Evolutionary conservation across 2,797 vertebrate genomes (phyloP).

Genomic region (Aplochiton taeniatus): DNA sequence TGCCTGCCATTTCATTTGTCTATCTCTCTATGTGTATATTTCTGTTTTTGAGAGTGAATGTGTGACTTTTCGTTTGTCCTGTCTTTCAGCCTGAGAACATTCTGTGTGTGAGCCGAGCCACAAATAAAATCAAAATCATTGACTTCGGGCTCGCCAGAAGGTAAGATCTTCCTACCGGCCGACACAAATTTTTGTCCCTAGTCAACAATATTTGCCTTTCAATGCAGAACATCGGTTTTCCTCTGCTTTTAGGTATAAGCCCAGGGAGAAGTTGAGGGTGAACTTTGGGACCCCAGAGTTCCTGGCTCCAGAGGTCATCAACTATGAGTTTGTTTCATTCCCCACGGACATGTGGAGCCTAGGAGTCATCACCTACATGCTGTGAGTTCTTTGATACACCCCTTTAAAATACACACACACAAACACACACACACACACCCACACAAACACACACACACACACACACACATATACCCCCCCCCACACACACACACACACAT

Average conservation of each 20-base stretch:
- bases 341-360: slow-evolving; percentile 98
- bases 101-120: slow-evolving; percentile 89
- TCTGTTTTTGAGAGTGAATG: background rate
- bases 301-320: slow-evolving; percentile 95
- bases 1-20: no score
- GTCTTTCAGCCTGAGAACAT: slow-evolving; percentile 93
- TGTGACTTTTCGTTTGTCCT: slow-evolving; percentile 30
- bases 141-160: slow-evolving; percentile 97
- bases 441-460: slow-evolving; percentile 18
- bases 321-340: slow-evolving; percentile 98
- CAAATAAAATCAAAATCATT: slow-evolving; percentile 97
- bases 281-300: slow-evolving; percentile 99
- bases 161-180: slow-evolving; percentile 63
- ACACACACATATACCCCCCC: slow-evolving; percentile 1
- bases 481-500: background rate
- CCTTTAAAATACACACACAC: background rate
- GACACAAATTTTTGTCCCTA: background rate
- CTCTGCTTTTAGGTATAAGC: slow-evolving; percentile 84
- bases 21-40: background rate
- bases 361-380: slow-evolving; percentile 95
- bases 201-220: no score
- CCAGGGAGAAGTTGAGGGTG: slow-evolving; percentile 92
- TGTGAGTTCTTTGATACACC: slow-evolving; percentile 79
- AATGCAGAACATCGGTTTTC: no score
- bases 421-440: background rate